Conservation (phyloP, 2,797 vertebrate species). For the Austrolebias charrua region DNA sequence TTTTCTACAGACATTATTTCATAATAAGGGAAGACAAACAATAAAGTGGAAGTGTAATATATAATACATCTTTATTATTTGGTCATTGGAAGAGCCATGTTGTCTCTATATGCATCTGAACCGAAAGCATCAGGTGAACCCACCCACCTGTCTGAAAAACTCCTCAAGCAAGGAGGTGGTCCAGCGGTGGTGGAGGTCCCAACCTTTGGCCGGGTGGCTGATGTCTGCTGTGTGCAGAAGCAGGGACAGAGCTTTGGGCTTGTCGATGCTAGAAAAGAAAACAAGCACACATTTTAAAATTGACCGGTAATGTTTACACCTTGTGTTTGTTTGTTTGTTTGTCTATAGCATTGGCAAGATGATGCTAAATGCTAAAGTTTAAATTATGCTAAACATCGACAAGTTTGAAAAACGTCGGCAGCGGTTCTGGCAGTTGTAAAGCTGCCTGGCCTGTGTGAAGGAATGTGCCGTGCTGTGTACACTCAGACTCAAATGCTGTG, state of each 20-base stretch:
- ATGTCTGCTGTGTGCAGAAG: conserved; percentile 98
- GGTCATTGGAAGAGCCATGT: neutral
- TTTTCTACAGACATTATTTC: too few relatives aligned
- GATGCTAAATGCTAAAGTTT: too few relatives aligned
- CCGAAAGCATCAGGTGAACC: neutral
- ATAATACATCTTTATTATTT: neutral
- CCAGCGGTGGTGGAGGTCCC: conserved; percentile 96
- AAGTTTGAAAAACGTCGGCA: too few relatives aligned
- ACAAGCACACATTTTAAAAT: neutral
- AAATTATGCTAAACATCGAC: too few relatives aligned
- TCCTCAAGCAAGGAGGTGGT: conserved; percentile 96
- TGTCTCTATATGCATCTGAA: neutral
- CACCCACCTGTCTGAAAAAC: conserved; percentile 95
- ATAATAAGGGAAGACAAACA: neutral
- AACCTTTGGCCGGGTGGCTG: conserved; percentile 96
- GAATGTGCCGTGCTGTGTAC: too few relatives aligned
- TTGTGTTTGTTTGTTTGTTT: too few relatives aligned
- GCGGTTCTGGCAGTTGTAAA: too few relatives aligned
- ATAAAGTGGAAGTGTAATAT: neutral
- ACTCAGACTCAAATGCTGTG: too few relatives aligned
- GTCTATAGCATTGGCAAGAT: too few relatives aligned
- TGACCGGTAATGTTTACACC: too few relatives aligned
- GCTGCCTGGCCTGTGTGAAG: too few relatives aligned
- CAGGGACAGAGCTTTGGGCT: conserved; percentile 95
- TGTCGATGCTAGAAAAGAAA: conserved; percentile 87